These are phyloP conservation scores for Silurus asotus DNA, from an alignment of 2,113 vertebrate genomes.

Conservation along the genomic window DNA sequence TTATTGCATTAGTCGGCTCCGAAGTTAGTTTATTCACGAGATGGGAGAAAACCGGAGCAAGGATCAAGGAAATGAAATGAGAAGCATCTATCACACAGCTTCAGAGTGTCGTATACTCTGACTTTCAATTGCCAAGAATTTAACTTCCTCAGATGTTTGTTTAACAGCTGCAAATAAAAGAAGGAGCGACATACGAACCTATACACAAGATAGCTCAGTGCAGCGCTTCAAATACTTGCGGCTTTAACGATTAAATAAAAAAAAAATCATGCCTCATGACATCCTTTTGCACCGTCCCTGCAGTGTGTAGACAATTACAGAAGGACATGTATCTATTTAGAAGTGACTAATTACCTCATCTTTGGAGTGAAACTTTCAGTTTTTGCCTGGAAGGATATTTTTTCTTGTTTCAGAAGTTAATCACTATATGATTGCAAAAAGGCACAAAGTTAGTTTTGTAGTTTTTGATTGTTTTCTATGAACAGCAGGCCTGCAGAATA, in stretches of 20 bases:
- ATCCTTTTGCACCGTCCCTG: slow-evolving; percentile 3
- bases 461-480: slow-evolving; percentile 14
- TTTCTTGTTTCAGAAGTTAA: slow-evolving; percentile 30
- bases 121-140: slow-evolving; percentile 27
- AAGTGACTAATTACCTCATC: slow-evolving; percentile 42
- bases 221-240: slow-evolving; percentile 26
- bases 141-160: slow-evolving; percentile 30
- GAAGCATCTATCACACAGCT: slow-evolving; percentile 18
- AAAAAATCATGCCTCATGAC: slow-evolving; percentile 35
- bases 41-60: slow-evolving; percentile 1
- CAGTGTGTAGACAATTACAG: slow-evolving; percentile 7
- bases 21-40: slow-evolving; percentile 21
- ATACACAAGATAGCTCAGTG: background rate
- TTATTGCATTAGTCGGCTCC: slow-evolving; percentile 17
- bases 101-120: background rate
- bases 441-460: background rate
- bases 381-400: slow-evolving; percentile 8
- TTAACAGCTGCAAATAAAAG: slow-evolving; percentile 45
- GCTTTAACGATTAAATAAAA: slow-evolving; percentile 45
- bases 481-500: slow-evolving; percentile 14
- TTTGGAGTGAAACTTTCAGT: slow-evolving; percentile 17
- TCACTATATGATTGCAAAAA: background rate
- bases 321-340: slow-evolving; percentile 45
- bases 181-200: slow-evolving; percentile 9
- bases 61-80: slow-evolving; percentile 8